Evolutionary conservation across 2,113 vertebrate genomes (phyloP).

Genomic region (Clinocottus analis): DNA sequence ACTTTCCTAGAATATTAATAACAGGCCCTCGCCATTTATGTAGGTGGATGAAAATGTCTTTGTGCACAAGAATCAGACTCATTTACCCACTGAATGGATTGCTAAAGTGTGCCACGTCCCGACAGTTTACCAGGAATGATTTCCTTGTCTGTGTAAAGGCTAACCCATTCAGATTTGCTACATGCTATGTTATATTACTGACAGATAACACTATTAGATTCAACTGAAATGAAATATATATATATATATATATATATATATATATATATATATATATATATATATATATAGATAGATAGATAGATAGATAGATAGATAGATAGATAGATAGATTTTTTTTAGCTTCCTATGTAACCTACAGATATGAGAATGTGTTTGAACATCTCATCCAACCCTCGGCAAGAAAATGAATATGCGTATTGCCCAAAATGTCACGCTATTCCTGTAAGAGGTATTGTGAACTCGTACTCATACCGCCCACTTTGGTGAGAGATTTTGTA

Average conservation of each 20-base stretch:
- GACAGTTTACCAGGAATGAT: slow-evolving; percentile 23
- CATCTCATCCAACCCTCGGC: neutral
- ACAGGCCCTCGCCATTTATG: slow-evolving; percentile 34
- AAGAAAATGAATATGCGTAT: neutral
- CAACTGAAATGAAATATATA: neutral
- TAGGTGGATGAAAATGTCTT: slow-evolving; percentile 31
- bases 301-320: no score
- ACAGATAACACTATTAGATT: neutral
- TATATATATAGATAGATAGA: no score
- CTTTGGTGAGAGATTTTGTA: slow-evolving; percentile 28
- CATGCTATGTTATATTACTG: neutral
- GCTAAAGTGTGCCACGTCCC: slow-evolving; percentile 57
- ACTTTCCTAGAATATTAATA: slow-evolving; percentile 78
- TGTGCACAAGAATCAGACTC: slow-evolving; percentile 21
- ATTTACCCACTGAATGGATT: slow-evolving; percentile 43
- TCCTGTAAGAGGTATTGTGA: slow-evolving; percentile 23
- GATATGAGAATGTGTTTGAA: neutral
- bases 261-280: no score
- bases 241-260: no score
- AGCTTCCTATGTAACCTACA: slow-evolving; percentile 16
- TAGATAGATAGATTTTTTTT: no score
- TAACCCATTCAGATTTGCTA: slow-evolving; percentile 16
- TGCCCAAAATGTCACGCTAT: slow-evolving; percentile 8
- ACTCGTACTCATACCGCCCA: slow-evolving; percentile 29
- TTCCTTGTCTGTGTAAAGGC: slow-evolving; percentile 31